Evolutionary conservation across 2,797 vertebrate genomes (phyloP).

Genomic region (Megaceryle alcyon): DNA sequence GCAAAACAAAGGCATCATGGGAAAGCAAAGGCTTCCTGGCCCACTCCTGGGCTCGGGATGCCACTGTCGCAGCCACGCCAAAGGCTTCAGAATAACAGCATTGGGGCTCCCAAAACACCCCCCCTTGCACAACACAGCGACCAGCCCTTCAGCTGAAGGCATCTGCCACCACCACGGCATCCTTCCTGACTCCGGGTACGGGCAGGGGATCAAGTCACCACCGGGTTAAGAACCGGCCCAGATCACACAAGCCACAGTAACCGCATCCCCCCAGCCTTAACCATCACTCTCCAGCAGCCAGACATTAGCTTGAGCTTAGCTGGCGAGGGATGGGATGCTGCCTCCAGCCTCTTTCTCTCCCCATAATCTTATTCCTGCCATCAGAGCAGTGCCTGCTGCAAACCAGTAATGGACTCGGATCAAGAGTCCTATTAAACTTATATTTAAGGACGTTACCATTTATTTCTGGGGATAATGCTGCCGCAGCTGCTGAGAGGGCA

Average conservation of each 20-base stretch:
- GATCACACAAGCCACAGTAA: rapidly evolving
- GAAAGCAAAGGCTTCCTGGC: background rate
- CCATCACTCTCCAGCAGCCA: rapidly evolving
- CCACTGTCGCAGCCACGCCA: background rate
- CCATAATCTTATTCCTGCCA: rapidly evolving
- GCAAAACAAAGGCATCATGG: background rate
- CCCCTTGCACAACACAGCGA: rapidly evolving
- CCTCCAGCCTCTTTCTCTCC: background rate
- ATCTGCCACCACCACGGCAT: background rate
- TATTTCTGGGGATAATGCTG: background rate
- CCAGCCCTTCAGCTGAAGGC: rapidly evolving
- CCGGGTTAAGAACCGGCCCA: rapidly evolving
- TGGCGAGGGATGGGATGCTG: rapidly evolving
- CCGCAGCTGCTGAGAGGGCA: background rate
- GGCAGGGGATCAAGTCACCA: rapidly evolving
- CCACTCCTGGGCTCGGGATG: background rate
- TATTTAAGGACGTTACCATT: background rate
- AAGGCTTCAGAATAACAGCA: background rate
- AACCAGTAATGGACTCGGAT: background rate
- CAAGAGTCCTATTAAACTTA: background rate
- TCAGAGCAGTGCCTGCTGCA: background rate
- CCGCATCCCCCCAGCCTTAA: rapidly evolving
- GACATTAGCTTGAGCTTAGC: background rate
- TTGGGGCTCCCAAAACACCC: background rate
- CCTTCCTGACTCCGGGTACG: rapidly evolving